Conservation (phyloP, 2,888 invertebrate genomes). For the Halocaridina rubra region DNA sequence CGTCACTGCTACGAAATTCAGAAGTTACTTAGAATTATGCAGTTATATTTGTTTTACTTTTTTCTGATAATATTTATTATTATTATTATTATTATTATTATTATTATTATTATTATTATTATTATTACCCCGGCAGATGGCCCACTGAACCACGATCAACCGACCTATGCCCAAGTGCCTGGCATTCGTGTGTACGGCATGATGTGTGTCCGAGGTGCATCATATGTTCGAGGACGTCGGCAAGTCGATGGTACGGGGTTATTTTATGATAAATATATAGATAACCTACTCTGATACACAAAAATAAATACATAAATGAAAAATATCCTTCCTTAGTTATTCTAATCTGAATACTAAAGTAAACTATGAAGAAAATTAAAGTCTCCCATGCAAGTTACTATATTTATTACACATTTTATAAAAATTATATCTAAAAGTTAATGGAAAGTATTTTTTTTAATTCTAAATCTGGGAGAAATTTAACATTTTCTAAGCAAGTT, state of each 20-base stretch:
- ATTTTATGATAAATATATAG: neutral
- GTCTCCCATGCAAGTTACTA: too few relatives aligned
- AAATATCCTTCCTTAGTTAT: too few relatives aligned
- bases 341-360: too few relatives aligned
- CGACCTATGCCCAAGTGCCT: conserved; percentile 92
- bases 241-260: neutral
- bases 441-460: too few relatives aligned
- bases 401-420: too few relatives aligned
- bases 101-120: neutral
- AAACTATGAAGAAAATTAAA: too few relatives aligned
- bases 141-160: conserved; percentile 93
- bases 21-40: too few relatives aligned
- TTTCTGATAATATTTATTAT: neutral
- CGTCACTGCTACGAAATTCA: too few relatives aligned
- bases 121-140: conserved; percentile 77
- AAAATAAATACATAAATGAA: neutral
- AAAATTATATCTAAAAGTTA: too few relatives aligned
- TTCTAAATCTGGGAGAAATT: too few relatives aligned
- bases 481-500: too few relatives aligned
- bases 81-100: neutral
- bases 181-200: conserved; percentile 93
- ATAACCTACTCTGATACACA: neutral
- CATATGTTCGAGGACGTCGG: conserved; percentile 18
- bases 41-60: too few relatives aligned
- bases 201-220: conserved; percentile 79